Base-by-base conservation (phyloP, 1,140 invertebrate genomes). In the Drosophila paulistorum region DNA sequence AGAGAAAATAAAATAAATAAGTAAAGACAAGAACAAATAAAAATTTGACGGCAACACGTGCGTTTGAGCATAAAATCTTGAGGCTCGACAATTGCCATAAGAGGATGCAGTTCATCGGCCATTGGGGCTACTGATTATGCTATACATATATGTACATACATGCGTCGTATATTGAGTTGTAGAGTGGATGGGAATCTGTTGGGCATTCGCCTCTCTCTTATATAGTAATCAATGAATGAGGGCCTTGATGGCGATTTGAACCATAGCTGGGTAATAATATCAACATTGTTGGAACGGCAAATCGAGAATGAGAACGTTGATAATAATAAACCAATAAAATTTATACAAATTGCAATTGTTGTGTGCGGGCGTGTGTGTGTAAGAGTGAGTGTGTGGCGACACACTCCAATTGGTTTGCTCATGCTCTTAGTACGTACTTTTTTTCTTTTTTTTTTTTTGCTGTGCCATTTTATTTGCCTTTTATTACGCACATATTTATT, bases 311-410 rank as follows among this genome's bases (percentile, higher is more conserved):
- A 51, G 57, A 59, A 39, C 57, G 57, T 59, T 79, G 67, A 83
- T 83, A 82, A 68, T 85, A 86, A 86, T 81, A 85, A 86, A 85
- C 66, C 79, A 81, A 85, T 86, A 85, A 89, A 87, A 89, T 69
- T 79, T 77, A 87, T 81, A 85, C 72, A 82, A 87, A 87, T 83
- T 87, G 76, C 79, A 87, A 79, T 87, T 77, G 83, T 82, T 84
- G 71, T 74, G 17, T 48, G 45, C 37, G 45, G 72, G 68, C 64
- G 65, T 42, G 55, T 67, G 71, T 64, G 66, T 74, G 77, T 73
- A 2, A 23, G 20, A 1, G 20, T 23, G 20, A 23, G 20, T 23
- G 20, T 23, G 74, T 77, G 67, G 74, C 79, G 74, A 82, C 74
- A 74, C 74, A 77, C 65, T 77, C 77, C 74, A 77, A 77, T 77